Base-by-base conservation (phyloP, 2,797 vertebrate genomes). In the Acipenser ruthenus region DNA sequence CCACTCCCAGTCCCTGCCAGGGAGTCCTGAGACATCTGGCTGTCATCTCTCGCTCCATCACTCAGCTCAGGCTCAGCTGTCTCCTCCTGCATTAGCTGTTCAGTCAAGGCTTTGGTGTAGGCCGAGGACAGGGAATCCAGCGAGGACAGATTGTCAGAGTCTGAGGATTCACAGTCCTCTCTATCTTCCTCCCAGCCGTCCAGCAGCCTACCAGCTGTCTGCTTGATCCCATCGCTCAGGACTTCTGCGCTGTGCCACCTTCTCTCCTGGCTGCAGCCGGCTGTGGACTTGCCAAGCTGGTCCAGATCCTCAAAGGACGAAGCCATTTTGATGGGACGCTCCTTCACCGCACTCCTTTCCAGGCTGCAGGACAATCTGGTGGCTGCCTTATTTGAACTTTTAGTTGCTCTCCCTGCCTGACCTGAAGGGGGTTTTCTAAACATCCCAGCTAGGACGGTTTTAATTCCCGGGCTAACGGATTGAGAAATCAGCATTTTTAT, bases 1-100 rank as follows among this genome's bases (percentile, higher is more conserved):
- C 64, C 67, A 50, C 64, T 74, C 6, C 74, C 82, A 70, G 70
- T 56, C 51, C 37, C 86, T 51, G 73, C 78, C 68, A 99, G 76
- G 6, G 94, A 98, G 75, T 98, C 96, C 76, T 93, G 90, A 49
- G 95, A 98, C 85, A 99, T 93, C 69, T 91, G 88, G 75, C 93
- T 95, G 72, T 94, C 88, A 62, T 93, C 92, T 0, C 94, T 98
- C 71, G 95, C 93, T 1, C 87, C 82, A 66, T 91, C 91, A 48
- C 93, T 87, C 63, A 74, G 73, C 50, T 80, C 79, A 51, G 63
- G 63, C 23, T 72, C 81, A 60, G 71, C 79, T 10, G 70, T 73
- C 69, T 91, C 87, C 69, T 92, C 87, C n/a, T 70, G 78, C 65
- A 81, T 87, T 64, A 86, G 73, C 60, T 89, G 89, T 66, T 90